Percentiles rank a stretch among this genome's conserved stretches.
Conservation (phyloP, 2,797 vertebrate species). For the Sardinella longiceps region DNA sequence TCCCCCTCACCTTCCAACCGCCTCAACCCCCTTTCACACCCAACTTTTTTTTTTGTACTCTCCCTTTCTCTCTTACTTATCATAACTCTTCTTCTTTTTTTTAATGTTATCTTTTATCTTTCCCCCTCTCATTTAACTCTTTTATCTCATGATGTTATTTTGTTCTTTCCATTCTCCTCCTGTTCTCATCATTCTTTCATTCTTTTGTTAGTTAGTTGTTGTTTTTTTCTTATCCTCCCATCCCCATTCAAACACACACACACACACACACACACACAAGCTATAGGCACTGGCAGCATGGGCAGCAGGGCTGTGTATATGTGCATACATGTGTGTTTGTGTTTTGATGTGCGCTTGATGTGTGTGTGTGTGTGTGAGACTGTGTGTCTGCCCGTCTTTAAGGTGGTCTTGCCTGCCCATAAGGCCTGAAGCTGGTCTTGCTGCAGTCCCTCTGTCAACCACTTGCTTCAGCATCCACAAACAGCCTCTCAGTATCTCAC, state of each 20-base stretch:
- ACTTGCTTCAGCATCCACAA: not conserved
- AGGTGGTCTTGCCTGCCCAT: not conserved
- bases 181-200: not conserved
- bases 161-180: slow-evolving; percentile 54
- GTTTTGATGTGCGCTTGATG: not conserved
- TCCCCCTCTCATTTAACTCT: not conserved
- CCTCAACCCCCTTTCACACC: slow-evolving; percentile 5
- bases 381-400: not conserved
- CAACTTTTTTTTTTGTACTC: slow-evolving; percentile 22
- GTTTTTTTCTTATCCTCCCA: not conserved
- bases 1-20: not conserved
- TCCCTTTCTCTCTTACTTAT: slow-evolving; percentile 33
- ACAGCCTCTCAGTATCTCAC: not conserved
- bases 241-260: slow-evolving; percentile 23
- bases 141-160: not conserved
- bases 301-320: not conserved
- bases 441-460: not conserved
- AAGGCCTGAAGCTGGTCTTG: not conserved
- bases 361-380: not conserved
- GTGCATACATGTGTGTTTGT: not conserved
- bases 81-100: not conserved
- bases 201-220: too few relatives aligned
- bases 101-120: not conserved
- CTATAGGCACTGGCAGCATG: not conserved
- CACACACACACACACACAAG: slow-evolving; percentile 41